phyloP scores from a whole-genome alignment of 2,888 invertebrate species.

The Caenorhabditis sp. region DNA sequence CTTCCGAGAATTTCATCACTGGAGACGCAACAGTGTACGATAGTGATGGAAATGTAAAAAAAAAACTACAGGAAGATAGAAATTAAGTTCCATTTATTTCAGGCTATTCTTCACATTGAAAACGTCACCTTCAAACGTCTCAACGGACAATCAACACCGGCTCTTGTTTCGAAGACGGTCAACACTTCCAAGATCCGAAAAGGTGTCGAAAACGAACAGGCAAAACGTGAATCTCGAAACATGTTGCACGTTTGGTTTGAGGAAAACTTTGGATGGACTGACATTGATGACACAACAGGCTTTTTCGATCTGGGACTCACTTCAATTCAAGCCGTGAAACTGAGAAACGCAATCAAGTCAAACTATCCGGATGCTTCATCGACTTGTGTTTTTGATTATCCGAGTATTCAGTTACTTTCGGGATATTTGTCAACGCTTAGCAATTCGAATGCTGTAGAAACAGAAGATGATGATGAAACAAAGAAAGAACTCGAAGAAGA shows the following conservation, averaged over 20 bases:
- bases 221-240: constrained; percentile 46
- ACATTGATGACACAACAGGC: constrained; percentile 69
- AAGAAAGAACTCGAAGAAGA: constrained; percentile 35
- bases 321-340: constrained; percentile 67
- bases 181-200: constrained; percentile 34
- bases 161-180: constrained; percentile 33
- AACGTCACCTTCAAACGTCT: constrained; percentile 60
- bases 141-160: constrained; percentile 23
- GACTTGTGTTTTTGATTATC: constrained; percentile 69
- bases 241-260: constrained; percentile 66
- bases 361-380: constrained; percentile 65
- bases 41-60: constrained; percentile 43
- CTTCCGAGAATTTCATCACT: constrained; percentile 57
- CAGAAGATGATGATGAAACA: constrained; percentile 24
- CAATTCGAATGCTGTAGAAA: constrained; percentile 24
- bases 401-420: constrained; percentile 64
- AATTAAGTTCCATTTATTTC: constrained; percentile 19
- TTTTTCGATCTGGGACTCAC: constrained; percentile 72
- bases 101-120: constrained; percentile 56
- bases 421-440: constrained; percentile 63
- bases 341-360: constrained; percentile 65
- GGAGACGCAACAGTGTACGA: constrained; percentile 68
- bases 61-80: too few relatives aligned
- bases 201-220: constrained; percentile 35
- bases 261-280: constrained; percentile 66